Base-by-base conservation (phyloP, 2,113 vertebrate species). In the Sula dactylatra region DNA sequence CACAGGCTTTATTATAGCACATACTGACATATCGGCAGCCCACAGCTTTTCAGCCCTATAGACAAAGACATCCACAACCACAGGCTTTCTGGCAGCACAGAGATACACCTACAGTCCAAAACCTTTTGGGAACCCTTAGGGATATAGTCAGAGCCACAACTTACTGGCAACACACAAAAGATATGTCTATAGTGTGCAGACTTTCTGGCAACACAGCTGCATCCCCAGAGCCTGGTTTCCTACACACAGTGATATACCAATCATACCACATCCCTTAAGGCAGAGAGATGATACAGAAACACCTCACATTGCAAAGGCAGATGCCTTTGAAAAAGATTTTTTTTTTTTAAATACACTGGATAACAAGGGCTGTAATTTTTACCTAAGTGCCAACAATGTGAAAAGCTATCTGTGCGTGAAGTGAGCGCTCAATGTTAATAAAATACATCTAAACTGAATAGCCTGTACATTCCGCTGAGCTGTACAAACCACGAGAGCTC, bases 171-270 rank as follows among this genome's bases (percentile, higher is more conserved):
- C 0, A 5, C 58, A 58, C 74, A 40, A 73, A 93, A 91, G 81
- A 47, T 61, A 17, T 4, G 27, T 65, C 93, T 93, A 2, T 38
- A 40, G 36, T 18, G 31, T 56, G 62, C 78, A 97, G 97, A 97
- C 93, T 96, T 94, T 93, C 93, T 97, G 97, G 97, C 96, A 94
- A 89, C 93, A 94, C 93, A 91, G 94, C 83, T 87, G 81, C 91
- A 91, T 87, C 86, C 83, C 91, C 77, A 93, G 88, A 92, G 69
- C 72, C 67, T 74, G 80, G 36, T 70, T 96, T 89, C 73, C 83
- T 84, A 13, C 0, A 1, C 66, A 61, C 73, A 71, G 56, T 13
- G 56, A 87, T 89, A 38, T 15, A 85, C 86, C 55, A 71, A 31
- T 74, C 69, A 64, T 38, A 59, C 47, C 36, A 79, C 83, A 85